phyloP scores from a whole-genome alignment of 2,113 vertebrate genomes.

The Oreocharis arfaki region DNA sequence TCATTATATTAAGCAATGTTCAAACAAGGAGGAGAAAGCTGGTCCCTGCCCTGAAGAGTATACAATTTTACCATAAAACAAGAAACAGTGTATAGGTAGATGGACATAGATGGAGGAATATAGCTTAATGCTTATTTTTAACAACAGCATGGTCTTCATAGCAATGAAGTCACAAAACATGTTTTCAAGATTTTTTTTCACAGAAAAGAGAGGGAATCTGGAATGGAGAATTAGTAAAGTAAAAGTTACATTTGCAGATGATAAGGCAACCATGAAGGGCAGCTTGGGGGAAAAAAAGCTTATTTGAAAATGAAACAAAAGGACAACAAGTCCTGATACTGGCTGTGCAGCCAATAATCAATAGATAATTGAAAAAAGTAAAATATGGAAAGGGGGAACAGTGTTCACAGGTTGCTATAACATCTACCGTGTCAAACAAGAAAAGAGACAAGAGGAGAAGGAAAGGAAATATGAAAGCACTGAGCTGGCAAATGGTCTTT shows the following conservation, averaged over 20 bases:
- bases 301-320: neutral
- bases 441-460: neutral
- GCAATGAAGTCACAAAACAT: neutral
- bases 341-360: neutral
- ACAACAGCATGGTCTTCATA: neutral
- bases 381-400: neutral
- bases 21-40: constrained; percentile 21
- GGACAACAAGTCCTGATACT: neutral
- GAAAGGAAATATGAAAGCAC: neutral
- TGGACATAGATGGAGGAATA: neutral
- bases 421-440: neutral
- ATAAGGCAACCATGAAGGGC: neutral
- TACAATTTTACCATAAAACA: neutral
- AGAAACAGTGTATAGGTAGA: neutral
- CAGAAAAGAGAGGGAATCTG: neutral
- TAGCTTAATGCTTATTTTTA: neutral
- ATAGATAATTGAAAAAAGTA: neutral
- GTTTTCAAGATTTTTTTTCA: neutral
- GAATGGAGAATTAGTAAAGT: neutral
- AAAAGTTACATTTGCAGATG: neutral
- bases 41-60: neutral
- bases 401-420: neutral
- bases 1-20: constrained; percentile 16
- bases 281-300: neutral
- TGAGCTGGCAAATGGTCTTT: neutral